Conservation (phyloP, 2,888 invertebrate genomes). For the Leptarthrus brevirostris region DNA sequence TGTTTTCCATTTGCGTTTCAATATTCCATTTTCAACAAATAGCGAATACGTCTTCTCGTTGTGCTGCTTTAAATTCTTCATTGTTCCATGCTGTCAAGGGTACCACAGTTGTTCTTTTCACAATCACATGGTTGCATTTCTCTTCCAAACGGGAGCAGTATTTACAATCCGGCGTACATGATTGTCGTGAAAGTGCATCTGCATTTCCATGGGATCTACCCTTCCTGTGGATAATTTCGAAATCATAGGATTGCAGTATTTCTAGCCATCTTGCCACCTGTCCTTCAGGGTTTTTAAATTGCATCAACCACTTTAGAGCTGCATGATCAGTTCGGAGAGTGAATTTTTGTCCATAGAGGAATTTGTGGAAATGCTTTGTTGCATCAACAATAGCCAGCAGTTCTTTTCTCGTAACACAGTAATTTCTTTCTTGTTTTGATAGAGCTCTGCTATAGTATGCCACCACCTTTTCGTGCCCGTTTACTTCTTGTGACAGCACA, state of each 20-base stretch:
- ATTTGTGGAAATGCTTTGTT: conserved; percentile 58
- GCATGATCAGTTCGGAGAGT: conserved; percentile 59
- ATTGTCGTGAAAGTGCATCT: too few relatives aligned
- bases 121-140: neutral
- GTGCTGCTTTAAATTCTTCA: conserved; percentile 2
- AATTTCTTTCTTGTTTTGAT: neutral
- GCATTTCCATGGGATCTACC: conserved; percentile 55
- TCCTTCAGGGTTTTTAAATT: conserved; percentile 59
- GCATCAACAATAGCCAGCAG: conserved; percentile 56
- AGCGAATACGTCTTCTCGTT: conserved; percentile 24
- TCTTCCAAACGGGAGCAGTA: neutral
- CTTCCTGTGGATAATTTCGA: conserved; percentile 56
- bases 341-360: conserved; percentile 57
- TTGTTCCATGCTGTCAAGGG: neutral
- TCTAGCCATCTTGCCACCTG: conserved; percentile 60
- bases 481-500: conserved; percentile 37
- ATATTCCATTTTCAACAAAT: neutral
- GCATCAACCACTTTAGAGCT: conserved; percentile 58
- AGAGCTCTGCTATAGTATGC: conserved; percentile 54
- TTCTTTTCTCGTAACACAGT: neutral
- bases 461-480: conserved; percentile 54
- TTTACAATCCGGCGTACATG: conserved; percentile 49
- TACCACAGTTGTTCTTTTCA: neutral
- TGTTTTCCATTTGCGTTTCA: conserved; percentile 34
- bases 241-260: conserved; percentile 57